These are phyloP conservation scores for Cyprinodon variegatus DNA, from an alignment of 2,113 vertebrate species.

Conservation along the genomic window DNA sequence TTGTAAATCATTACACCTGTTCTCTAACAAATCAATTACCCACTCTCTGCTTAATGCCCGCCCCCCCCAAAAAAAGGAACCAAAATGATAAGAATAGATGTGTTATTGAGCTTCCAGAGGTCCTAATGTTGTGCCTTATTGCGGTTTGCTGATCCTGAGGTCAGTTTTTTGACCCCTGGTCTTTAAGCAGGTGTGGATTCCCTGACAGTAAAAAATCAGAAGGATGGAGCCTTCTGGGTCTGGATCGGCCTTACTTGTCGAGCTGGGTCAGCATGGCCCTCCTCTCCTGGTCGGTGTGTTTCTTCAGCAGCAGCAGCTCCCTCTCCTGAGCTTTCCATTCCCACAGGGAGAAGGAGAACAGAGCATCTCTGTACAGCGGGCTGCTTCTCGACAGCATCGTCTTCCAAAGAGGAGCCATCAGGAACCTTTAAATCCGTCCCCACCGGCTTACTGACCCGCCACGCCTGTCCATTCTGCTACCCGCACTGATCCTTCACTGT, in stretches of 20 bases:
- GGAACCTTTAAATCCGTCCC: neutral
- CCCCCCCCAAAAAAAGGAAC: too few species aligned
- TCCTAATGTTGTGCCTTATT: too few species aligned
- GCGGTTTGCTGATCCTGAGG: too few species aligned
- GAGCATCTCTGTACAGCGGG: slow-evolving; percentile 79
- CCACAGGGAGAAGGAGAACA: slow-evolving; percentile 83
- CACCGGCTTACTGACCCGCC: neutral
- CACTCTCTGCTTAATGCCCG: too few species aligned
- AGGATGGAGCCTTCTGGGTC: neutral
- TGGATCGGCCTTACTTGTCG: slow-evolving; percentile 72
- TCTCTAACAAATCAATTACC: too few species aligned
- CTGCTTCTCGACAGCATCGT: slow-evolving; percentile 81
- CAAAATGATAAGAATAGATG: too few species aligned
- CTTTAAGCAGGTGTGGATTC: too few species aligned
- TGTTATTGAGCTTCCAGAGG: too few species aligned
- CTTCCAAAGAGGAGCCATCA: slow-evolving; percentile 83
- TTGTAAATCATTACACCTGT: too few species aligned
- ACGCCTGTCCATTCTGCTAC: neutral
- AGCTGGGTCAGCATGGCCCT: slow-evolving; percentile 68
- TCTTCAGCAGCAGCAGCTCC: slow-evolving; percentile 76
- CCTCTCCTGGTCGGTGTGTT: slow-evolving; percentile 73
- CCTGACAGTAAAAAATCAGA: too few species aligned
- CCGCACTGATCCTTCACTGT: neutral
- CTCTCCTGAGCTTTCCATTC: slow-evolving; percentile 78
- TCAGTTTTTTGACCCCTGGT: too few species aligned